These are phyloP conservation scores for Steinernema khuongi DNA, from an alignment of 1,140 invertebrate genomes.

Conservation along the genomic window DNA sequence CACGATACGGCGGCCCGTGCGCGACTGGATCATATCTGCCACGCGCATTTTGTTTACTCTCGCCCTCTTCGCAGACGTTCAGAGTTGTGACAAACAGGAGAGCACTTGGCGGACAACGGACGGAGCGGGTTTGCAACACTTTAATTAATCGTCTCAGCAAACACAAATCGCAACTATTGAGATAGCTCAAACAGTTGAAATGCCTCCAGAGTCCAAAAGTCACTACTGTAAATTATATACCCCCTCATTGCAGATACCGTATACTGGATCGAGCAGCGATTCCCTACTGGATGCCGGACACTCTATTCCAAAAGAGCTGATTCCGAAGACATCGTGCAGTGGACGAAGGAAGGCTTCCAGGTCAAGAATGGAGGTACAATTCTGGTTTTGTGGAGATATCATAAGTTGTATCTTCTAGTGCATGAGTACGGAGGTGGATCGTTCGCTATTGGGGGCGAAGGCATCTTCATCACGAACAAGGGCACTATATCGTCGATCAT, in stretches of 20 bases:
- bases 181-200: too few relatives aligned
- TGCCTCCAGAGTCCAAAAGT: neutral
- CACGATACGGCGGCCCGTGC: neutral
- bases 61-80: neutral
- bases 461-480: constrained; percentile 51
- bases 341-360: constrained; percentile 59
- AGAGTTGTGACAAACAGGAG: constrained; percentile 4
- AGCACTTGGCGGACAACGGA: neutral
- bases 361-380: constrained; percentile 33
- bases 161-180: neutral
- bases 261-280: constrained; percentile 50
- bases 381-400: constrained; percentile 18
- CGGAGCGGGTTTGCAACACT: neutral
- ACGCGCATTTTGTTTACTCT: neutral
- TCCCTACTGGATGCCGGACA: constrained; percentile 36
- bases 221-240: constrained; percentile 19
- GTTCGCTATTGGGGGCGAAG: constrained; percentile 40
- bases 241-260: constrained; percentile 35
- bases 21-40: constrained; percentile 14
- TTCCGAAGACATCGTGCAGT: constrained; percentile 31
- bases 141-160: neutral
- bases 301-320: constrained; percentile 26
- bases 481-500: constrained; percentile 28
- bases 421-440: constrained; percentile 62
- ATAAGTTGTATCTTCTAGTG: constrained; percentile 45